Base-by-base conservation (phyloP, 2,888 invertebrate species). In the Amblyteles armatorius region DNA sequence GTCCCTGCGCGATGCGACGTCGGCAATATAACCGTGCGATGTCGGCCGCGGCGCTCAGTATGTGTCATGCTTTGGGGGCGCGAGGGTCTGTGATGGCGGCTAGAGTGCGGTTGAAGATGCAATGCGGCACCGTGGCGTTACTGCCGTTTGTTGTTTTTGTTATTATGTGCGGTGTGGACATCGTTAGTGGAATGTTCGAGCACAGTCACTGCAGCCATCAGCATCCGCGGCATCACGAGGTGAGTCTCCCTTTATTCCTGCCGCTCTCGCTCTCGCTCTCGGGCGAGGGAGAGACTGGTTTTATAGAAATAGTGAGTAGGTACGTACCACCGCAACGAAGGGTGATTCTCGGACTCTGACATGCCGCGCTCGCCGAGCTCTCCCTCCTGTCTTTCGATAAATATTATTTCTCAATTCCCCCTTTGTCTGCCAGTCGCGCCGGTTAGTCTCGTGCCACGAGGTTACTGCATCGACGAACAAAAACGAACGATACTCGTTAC, bases 171-270 rank as follows among this genome's bases (percentile, higher is more conserved):
- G 85, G 90, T 90, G 89, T 91, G 84, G 89, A 90, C 87, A 85
- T 89, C 84, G 92, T 91, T 85, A 91, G 91, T 91, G 93, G 90
- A 79, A 91, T 93, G 90, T 92, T 93, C 88, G 92, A 92, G 87
- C 92, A 93, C 86, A 91, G 91, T 33, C 93, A 93, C 65, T 96
- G 96, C 93, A 95, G 94, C 72, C 96, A 96, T 89, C 94, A 95
- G 86, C 96, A 96, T 93, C 96, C 96, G 2, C 96, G 95, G 91
- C 95, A 95, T 79, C 95, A 96, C 91, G 96, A 96, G 95, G 96
- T 96, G 92, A 95, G 95, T 94, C 60, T 76, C 67, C 65, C 3
- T 26, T 29, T 48, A 40, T 50, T 44, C 29, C 9, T 16, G 19
- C 65, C 29, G 3, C 48, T 71, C 29, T 69, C 29, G 3, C 48